These are phyloP conservation scores for Rugalucina vietnamica DNA, from an alignment of 2,888 invertebrate species.

Conservation along the genomic window DNA sequence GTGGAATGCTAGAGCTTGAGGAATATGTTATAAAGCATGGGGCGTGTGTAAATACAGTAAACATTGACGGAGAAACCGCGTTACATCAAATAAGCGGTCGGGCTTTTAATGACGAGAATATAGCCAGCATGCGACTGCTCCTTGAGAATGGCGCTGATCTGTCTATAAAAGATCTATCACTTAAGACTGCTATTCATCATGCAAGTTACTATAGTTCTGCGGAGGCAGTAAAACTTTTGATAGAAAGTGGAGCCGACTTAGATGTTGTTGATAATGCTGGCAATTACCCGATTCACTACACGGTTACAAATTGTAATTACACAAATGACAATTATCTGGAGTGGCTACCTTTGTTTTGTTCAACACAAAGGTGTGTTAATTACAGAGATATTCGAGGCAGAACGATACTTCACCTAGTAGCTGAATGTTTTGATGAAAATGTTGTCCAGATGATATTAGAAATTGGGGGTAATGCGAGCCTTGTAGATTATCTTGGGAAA, in stretches of 20 bases:
- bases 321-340: not conserved
- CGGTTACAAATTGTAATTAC: not conserved
- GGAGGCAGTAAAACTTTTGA: not conserved
- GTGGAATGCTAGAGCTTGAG: not conserved
- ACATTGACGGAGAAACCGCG: conserved; percentile 28
- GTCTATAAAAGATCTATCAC: conserved; percentile 2
- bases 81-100: conserved; percentile 37
- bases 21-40: conserved; percentile 33
- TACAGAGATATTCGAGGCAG: not conserved
- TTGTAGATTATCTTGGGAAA: not conserved
- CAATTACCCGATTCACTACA: not conserved
- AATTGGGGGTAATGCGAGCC: not conserved
- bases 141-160: conserved; percentile 24
- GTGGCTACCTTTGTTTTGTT: not conserved
- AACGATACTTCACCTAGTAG: not conserved
- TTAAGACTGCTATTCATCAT: not conserved
- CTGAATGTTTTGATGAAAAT: not conserved
- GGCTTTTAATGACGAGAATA: not conserved
- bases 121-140: conserved; percentile 16
- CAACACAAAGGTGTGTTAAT: not conserved
- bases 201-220: not conserved
- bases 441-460: not conserved
- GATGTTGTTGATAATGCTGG: not conserved
- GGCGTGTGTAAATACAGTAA: conserved; percentile 26
- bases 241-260: not conserved